Evolutionary conservation across 2,797 vertebrate species (phyloP).

Genomic region (Micropoecilia bifurca): DNA sequence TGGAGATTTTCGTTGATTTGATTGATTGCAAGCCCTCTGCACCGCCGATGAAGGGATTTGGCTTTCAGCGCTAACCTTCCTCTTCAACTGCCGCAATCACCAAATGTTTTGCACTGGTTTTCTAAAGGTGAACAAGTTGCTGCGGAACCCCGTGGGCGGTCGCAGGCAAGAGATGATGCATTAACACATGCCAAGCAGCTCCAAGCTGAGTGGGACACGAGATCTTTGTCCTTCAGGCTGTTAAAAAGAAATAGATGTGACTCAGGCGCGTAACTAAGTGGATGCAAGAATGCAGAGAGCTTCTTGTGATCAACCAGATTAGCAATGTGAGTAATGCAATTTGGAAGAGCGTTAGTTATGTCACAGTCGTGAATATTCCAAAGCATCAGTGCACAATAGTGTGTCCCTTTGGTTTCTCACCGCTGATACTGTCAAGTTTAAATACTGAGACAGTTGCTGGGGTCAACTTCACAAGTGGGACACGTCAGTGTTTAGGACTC

Average conservation of each 20-base stretch:
- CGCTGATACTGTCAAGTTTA: not conserved
- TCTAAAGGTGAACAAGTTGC: conserved; percentile 35
- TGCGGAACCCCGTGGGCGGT: conserved; percentile 19
- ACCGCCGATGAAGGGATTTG: conserved; percentile 37
- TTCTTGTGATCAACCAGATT: conserved; percentile 11
- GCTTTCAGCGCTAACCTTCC: conserved; percentile 53
- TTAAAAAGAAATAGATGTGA: conserved; percentile 32
- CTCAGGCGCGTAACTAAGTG: conserved; percentile 15
- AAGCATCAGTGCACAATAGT: not conserved
- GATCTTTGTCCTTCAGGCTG: conserved; percentile 29
- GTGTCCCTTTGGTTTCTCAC: not conserved
- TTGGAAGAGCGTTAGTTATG: not conserved
- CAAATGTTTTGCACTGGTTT: conserved; percentile 51
- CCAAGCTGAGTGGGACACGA: conserved; percentile 9
- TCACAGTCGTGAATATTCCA: not conserved
- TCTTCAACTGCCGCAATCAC: conserved; percentile 21
- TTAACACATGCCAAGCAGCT: conserved; percentile 27
- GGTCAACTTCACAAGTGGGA: not conserved
- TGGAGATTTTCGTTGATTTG: conserved; percentile 33
- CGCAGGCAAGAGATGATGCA: conserved; percentile 33
- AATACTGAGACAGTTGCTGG: not conserved
- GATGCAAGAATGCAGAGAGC: conserved; percentile 15
- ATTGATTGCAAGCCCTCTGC: conserved; percentile 25
- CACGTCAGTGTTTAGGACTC: not conserved
- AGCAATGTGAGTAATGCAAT: not conserved